A percentile compares a stretch with the other conserved stretches of the same genome.
These are phyloP conservation scores for Cotesia glomerata DNA, from an alignment of 1,140 invertebrate species.

Conservation along the genomic window DNA sequence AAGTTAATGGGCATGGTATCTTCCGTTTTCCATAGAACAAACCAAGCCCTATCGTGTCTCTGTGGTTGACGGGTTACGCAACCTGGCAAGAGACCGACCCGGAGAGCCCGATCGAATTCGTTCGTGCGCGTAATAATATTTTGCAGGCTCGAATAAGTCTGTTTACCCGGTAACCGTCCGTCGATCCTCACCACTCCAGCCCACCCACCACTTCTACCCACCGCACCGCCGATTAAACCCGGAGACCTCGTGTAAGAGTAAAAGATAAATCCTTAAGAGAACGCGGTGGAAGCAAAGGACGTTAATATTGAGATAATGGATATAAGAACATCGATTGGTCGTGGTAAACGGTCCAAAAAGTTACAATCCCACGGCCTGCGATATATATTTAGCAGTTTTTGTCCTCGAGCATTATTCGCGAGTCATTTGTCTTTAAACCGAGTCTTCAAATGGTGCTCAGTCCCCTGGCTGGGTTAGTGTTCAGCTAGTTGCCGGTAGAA, in stretches of 20 bases:
- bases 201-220: background rate
- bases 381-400: background rate
- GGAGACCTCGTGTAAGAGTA: too few relatives aligned
- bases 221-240: background rate
- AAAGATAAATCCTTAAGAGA: background rate
- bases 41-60: slow-evolving; percentile 1
- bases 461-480: too few relatives aligned
- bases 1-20: background rate
- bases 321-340: slow-evolving; percentile 11
- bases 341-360: slow-evolving; percentile 2
- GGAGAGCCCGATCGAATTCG: background rate
- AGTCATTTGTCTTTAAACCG: too few relatives aligned
- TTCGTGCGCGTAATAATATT: slow-evolving; percentile 35
- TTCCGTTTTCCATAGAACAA: background rate
- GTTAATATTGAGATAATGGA: background rate
- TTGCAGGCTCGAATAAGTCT: slow-evolving; percentile 21
- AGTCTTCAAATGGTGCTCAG: too few relatives aligned
- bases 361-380: background rate
- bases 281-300: background rate
- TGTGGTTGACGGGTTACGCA: slow-evolving; percentile 22
- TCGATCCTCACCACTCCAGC: background rate
- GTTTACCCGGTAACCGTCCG: slow-evolving; percentile 17
- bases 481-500: too few relatives aligned
- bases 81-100: slow-evolving; percentile 15
- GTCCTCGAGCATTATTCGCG: too few relatives aligned